phyloP scores from a whole-genome alignment of 2,113 vertebrate species.

The Periophthalmus modestus region DNA sequence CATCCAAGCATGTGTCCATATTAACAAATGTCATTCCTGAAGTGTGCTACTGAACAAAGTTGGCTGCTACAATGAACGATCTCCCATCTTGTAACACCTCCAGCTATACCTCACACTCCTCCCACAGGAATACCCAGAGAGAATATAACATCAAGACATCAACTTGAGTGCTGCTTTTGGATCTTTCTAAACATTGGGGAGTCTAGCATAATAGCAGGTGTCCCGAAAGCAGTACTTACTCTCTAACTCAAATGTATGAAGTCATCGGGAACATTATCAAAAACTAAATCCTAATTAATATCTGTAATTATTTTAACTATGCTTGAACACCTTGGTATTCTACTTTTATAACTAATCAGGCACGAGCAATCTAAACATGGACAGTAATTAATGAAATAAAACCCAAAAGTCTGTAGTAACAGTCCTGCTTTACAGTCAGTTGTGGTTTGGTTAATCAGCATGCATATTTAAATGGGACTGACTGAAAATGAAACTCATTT shows the following conservation, averaged over 20 bases:
- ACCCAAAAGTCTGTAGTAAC: constrained; percentile 30
- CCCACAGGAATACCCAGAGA: constrained; percentile 37
- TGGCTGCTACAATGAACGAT: constrained; percentile 25
- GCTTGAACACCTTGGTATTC: no score
- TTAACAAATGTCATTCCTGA: constrained; percentile 57
- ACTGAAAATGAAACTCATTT: background rate
- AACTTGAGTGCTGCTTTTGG: constrained; percentile 50
- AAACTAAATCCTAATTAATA: no score
- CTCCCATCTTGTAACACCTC: constrained; percentile 54
- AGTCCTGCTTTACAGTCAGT: constrained; percentile 15
- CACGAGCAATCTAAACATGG: constrained; percentile 27
- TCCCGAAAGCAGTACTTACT: constrained; percentile 42
- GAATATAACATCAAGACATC: constrained; percentile 62
- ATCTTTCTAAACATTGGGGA: constrained; percentile 59
- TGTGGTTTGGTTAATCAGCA: background rate
- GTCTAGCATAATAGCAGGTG: constrained; percentile 68
- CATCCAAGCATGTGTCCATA: constrained; percentile 34
- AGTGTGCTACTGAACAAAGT: constrained; percentile 63
- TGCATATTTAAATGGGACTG: background rate
- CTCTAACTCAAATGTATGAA: constrained; percentile 43
- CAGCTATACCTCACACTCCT: constrained; percentile 34
- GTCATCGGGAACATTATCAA: no score
- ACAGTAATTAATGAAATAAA: constrained; percentile 2
- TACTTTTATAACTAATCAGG: constrained; percentile 24
- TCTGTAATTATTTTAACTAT: no score